Percentiles rank a stretch among this genome's conserved stretches.
phyloP scores from a whole-genome alignment of 2,113 vertebrate genomes.

The Haemorhous mexicanus region DNA sequence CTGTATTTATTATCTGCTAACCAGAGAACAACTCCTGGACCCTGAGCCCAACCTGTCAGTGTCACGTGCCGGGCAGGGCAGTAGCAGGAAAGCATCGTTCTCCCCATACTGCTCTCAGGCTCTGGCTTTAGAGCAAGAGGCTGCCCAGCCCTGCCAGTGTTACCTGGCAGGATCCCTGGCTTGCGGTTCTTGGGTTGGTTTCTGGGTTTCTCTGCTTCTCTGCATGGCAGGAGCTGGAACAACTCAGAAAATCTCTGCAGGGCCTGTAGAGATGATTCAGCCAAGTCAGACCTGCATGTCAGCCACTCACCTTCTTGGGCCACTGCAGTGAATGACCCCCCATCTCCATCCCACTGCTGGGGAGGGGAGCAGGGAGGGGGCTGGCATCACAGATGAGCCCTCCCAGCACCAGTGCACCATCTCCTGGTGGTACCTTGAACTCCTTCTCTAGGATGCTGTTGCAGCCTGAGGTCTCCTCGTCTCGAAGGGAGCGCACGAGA shows the following conservation, averaged over 20 bases:
- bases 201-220: constrained; percentile 47
- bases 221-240: constrained; percentile 47
- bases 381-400: not conserved
- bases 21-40: not conserved
- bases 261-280: constrained; percentile 8
- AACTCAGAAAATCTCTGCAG: constrained; percentile 53
- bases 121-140: not conserved
- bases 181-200: constrained; percentile 63
- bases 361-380: not conserved
- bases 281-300: not conserved
- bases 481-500: not conserved
- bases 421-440: constrained; percentile 53
- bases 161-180: constrained; percentile 64
- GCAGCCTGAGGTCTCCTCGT: not conserved
- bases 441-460: constrained; percentile 6
- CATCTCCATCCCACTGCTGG: not conserved
- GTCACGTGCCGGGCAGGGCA: not conserved
- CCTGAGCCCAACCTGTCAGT: not conserved
- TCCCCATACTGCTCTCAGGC: fast-evolving
- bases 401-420: not conserved
- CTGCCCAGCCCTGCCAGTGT: not conserved
- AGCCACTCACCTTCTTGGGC: not conserved
- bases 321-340: not conserved
- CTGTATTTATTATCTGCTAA: not conserved
- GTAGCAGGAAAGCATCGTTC: fast-evolving